These are phyloP conservation scores for Harmothoe impar DNA, from an alignment of 2,888 invertebrate species.

Conservation along the genomic window DNA sequence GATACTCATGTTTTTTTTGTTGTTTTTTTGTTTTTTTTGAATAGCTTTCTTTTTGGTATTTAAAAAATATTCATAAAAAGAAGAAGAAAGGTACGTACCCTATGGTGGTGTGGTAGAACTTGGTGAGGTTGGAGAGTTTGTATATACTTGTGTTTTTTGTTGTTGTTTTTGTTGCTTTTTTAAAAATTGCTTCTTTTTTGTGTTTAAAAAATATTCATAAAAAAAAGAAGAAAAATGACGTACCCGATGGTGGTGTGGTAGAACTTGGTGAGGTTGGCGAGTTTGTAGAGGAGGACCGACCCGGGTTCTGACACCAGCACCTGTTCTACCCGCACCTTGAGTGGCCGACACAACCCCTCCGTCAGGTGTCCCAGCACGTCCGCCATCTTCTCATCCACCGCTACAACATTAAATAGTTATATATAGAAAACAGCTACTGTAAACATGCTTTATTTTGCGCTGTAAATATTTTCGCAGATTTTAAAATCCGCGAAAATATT, in stretches of 20 bases:
- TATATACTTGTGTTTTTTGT: constrained; percentile 87
- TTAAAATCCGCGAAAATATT: background rate
- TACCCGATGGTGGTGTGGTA: constrained; percentile 92
- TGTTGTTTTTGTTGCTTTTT: too few relatives aligned
- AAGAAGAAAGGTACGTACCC: constrained; percentile 93
- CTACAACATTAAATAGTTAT: constrained; percentile 73
- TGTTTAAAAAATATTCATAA: constrained; percentile 80
- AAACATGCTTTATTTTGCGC: too few relatives aligned
- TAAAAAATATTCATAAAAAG: too few relatives aligned
- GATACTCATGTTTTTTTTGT: too few relatives aligned
- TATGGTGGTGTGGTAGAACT: constrained; percentile 93
- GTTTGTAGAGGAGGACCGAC: constrained; percentile 92
- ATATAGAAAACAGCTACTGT: background rate
- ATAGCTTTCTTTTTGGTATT: too few relatives aligned
- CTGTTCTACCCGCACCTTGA: constrained; percentile 94
- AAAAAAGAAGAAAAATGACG: too few relatives aligned
- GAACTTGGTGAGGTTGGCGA: constrained; percentile 94
- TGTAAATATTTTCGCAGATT: too few relatives aligned
- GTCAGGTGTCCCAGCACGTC: constrained; percentile 88
- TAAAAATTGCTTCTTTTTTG: too few relatives aligned
- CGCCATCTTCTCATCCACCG: constrained; percentile 80
- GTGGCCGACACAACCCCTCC: constrained; percentile 96
- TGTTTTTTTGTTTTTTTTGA: too few relatives aligned
- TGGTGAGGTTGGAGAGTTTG: constrained; percentile 93
- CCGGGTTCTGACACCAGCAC: constrained; percentile 93